phyloP scores from a whole-genome alignment of 2,888 invertebrate genomes.

The Platerodrilus igneus region DNA sequence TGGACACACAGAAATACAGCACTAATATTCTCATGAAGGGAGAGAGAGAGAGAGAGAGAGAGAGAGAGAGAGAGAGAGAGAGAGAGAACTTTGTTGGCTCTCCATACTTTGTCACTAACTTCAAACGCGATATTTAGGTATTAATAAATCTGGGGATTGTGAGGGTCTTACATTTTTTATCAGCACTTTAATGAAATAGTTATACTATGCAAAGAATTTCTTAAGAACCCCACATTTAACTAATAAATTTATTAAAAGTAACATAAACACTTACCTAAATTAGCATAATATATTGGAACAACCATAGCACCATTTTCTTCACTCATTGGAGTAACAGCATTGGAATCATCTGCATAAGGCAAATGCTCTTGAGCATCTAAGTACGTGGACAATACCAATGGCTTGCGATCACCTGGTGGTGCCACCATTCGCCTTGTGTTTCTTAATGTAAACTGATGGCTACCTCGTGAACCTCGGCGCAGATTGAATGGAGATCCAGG shows the following conservation, averaged over 20 bases:
- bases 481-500: conserved; percentile 95
- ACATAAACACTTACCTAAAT: conserved; percentile 60
- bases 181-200: too few species aligned
- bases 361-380: conserved; percentile 91
- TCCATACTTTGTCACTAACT: too few species aligned
- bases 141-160: too few species aligned
- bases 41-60: too few species aligned
- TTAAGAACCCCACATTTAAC: not conserved
- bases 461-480: conserved; percentile 84
- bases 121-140: too few species aligned
- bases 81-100: too few species aligned
- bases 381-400: conserved; percentile 89
- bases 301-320: conserved; percentile 96
- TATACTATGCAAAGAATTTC: too few species aligned
- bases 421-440: conserved; percentile 78
- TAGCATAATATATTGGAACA: conserved; percentile 85
- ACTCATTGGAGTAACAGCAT: conserved; percentile 96
- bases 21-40: too few species aligned
- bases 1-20: too few species aligned
- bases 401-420: conserved; percentile 85
- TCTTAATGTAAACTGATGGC: conserved; percentile 86
- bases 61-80: too few species aligned
- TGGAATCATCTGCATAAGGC: conserved; percentile 96
- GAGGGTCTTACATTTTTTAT: too few species aligned
- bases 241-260: too few species aligned